These are phyloP conservation scores for Argyresthia albistria DNA, from an alignment of 2,888 invertebrate species.

Conservation along the genomic window DNA sequence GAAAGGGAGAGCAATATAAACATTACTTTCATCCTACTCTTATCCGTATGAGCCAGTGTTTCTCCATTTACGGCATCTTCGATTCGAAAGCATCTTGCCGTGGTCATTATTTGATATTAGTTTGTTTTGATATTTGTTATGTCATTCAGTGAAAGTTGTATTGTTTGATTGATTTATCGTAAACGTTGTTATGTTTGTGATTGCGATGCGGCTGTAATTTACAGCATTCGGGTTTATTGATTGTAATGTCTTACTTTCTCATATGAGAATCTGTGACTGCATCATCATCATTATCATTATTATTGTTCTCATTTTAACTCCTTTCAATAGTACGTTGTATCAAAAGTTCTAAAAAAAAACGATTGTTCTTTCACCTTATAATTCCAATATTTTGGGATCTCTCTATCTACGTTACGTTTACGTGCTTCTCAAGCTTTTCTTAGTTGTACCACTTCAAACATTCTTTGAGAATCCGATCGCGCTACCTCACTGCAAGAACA, in stretches of 20 bases:
- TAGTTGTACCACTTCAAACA: not conserved
- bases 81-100: not conserved
- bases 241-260: not conserved
- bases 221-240: too few relatives aligned
- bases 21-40: constrained; percentile 36
- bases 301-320: too few relatives aligned
- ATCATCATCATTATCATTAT: too few relatives aligned
- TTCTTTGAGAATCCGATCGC: not conserved
- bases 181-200: too few relatives aligned
- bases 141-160: not conserved
- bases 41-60: constrained; percentile 14
- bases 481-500: constrained; percentile 7
- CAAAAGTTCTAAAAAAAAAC: too few relatives aligned
- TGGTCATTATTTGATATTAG: not conserved
- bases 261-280: not conserved
- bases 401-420: too few relatives aligned
- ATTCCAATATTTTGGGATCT: too few relatives aligned
- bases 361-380: too few relatives aligned
- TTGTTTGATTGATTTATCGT: too few relatives aligned
- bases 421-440: not conserved
- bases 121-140: not conserved
- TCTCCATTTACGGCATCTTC: not conserved
- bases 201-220: too few relatives aligned
- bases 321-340: too few relatives aligned
- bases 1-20: constrained; percentile 50